These are phyloP conservation scores for Zaprionus obscuricornis DNA, from an alignment of 2,888 invertebrate species.

Conservation along the genomic window DNA sequence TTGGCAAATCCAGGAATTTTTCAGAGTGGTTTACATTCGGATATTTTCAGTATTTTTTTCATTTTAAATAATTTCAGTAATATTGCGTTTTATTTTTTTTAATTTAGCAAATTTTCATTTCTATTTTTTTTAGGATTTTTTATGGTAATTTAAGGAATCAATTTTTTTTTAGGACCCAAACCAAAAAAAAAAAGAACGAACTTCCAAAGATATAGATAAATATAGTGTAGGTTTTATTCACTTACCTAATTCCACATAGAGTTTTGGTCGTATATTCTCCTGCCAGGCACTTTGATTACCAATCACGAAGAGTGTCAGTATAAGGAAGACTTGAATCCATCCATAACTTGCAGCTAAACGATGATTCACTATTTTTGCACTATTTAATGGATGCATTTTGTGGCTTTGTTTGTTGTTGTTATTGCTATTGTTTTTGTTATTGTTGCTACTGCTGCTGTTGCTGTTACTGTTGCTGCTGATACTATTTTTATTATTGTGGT, in stretches of 20 bases:
- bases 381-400: conserved; percentile 48
- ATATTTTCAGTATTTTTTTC: too few species aligned
- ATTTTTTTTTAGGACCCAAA: too few species aligned
- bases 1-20: too few species aligned
- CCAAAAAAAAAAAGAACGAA: too few species aligned
- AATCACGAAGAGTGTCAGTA: conserved; percentile 83
- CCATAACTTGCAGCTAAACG: conserved; percentile 47
- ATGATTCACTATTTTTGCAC: conserved; percentile 57
- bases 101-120: too few species aligned
- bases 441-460: conserved; percentile 27
- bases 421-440: conserved; percentile 22
- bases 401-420: conserved; percentile 37
- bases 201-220: not conserved
- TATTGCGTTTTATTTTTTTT: too few species aligned
- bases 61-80: too few species aligned
- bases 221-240: too few species aligned
- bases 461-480: conserved; percentile 7
- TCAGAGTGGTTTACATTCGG: too few species aligned
- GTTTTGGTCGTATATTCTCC: conserved; percentile 95
- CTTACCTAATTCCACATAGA: conserved; percentile 96
- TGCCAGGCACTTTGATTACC: conserved; percentile 89
- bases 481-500: conserved; percentile 19
- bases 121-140: too few species aligned
- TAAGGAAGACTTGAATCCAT: conserved; percentile 81
- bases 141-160: too few species aligned